Conservation (phyloP, 2,113 vertebrate genomes). For the Bombycilla garrulus region DNA sequence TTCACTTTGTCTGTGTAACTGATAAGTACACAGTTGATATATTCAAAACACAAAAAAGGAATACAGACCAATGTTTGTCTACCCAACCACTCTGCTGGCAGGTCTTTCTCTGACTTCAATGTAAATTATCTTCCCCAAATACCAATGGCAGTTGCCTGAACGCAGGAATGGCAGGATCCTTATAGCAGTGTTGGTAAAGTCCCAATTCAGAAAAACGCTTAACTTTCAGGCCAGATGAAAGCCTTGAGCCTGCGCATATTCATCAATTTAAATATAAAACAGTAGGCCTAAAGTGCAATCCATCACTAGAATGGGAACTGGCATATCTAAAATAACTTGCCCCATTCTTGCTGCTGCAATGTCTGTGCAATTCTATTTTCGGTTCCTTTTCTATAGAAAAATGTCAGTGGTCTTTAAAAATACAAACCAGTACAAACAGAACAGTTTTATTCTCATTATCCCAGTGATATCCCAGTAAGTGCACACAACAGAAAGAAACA, state of each 20-base stretch:
- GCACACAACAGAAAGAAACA: neutral
- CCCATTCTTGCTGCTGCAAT: neutral
- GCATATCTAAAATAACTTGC: neutral
- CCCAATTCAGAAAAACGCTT: neutral
- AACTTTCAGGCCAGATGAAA: neutral
- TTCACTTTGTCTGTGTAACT: neutral
- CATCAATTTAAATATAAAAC: neutral
- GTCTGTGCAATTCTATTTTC: conserved; percentile 10
- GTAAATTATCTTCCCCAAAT: neutral
- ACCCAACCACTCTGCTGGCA: neutral
- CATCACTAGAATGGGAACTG: neutral
- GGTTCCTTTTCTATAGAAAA: conserved; percentile 15
- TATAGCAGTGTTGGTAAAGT: neutral
- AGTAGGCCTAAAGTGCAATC: neutral
- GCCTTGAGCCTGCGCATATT: neutral
- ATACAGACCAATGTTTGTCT: neutral
- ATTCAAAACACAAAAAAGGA: neutral
- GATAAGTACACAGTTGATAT: neutral
- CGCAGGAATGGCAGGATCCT: neutral
- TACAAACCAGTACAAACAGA: neutral
- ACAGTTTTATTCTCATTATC: neutral
- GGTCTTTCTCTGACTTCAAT: neutral
- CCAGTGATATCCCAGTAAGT: neutral
- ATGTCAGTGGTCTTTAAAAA: neutral
- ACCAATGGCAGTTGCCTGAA: neutral